Evolutionary conservation across 2,888 invertebrate genomes (phyloP).

Genomic region (Drosophila flavopinicola): DNA sequence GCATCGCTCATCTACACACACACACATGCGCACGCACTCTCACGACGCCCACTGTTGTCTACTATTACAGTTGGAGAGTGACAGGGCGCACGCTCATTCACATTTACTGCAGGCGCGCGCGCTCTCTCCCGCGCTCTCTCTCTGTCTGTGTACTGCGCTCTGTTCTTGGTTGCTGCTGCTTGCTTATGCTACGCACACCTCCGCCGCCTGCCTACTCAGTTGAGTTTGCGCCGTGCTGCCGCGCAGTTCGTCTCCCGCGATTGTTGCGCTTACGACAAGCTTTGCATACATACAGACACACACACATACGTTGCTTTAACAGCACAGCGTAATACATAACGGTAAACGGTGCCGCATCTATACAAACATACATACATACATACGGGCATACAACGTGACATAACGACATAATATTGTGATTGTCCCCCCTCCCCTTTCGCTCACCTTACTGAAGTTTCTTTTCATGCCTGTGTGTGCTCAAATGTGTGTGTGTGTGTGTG

Average conservation of each 20-base stretch:
- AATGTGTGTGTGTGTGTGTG: slow-evolving; percentile 31
- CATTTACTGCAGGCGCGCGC: slow-evolving; percentile 16
- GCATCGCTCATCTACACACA: slow-evolving; percentile 11
- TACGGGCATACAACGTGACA: slow-evolving; percentile 62
- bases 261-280: slow-evolving; percentile 41
- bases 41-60: slow-evolving; percentile 56
- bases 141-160: slow-evolving; percentile 13
- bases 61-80: slow-evolving; percentile 55
- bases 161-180: slow-evolving; percentile 35
- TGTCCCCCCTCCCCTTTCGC: slow-evolving; percentile 24
- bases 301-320: slow-evolving; percentile 21
- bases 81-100: slow-evolving; percentile 9
- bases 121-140: slow-evolving; percentile 2
- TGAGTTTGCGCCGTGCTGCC: slow-evolving; percentile 62
- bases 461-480: slow-evolving; percentile 21
- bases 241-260: slow-evolving; percentile 61
- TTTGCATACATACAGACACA: slow-evolving; percentile 34
- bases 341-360: slow-evolving; percentile 57
- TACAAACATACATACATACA: slow-evolving; percentile 10
- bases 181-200: slow-evolving; percentile 43
- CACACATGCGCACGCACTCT: slow-evolving; percentile 5
- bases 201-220: slow-evolving; percentile 59
- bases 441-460: slow-evolving; percentile 45
- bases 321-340: slow-evolving; percentile 56
- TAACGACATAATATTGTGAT: slow-evolving; percentile 71